Evolutionary conservation across 2,113 vertebrate species (phyloP).

Genomic region (Alligator sinensis): DNA sequence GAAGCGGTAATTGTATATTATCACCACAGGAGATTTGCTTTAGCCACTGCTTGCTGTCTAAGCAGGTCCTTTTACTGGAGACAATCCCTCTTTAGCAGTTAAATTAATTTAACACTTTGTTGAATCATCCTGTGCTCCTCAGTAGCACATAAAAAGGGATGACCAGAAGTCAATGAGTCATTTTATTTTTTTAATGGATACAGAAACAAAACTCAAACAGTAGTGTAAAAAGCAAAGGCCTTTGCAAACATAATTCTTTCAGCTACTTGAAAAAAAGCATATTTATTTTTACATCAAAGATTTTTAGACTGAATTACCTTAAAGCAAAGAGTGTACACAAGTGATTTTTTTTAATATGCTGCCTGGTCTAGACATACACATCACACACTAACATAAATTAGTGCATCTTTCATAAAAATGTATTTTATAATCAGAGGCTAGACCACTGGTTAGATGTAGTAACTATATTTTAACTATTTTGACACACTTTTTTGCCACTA

Average conservation of each 20-base stretch:
- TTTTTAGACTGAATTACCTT: slow-evolving; percentile 53
- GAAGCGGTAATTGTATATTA: background rate
- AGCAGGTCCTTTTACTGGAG: background rate
- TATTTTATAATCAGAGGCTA: slow-evolving; percentile 51
- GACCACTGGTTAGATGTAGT: slow-evolving; percentile 42
- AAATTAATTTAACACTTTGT: background rate
- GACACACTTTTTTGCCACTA: slow-evolving; percentile 5
- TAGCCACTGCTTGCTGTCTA: background rate
- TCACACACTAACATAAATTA: slow-evolving; percentile 57
- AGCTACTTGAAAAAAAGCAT: slow-evolving; percentile 48
- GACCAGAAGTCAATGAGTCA: background rate
- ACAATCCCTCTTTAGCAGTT: accelerated
- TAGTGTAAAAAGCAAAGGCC: slow-evolving; percentile 44
- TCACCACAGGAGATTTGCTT: background rate
- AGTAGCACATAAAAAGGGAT: background rate
- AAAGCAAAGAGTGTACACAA: slow-evolving; percentile 36
- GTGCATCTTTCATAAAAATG: slow-evolving; percentile 61
- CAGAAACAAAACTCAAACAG: slow-evolving; percentile 33
- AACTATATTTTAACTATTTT: slow-evolving; percentile 40
- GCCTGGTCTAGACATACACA: slow-evolving; percentile 36
- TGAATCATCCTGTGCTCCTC: background rate
- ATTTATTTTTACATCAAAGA: slow-evolving; percentile 71
- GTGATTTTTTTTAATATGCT: slow-evolving; percentile 5
- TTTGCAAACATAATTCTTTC: slow-evolving; percentile 44
- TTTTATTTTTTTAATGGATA: background rate